Evolutionary conservation across 1,140 invertebrate species (phyloP).

Genomic region (Heliothis virescens): DNA sequence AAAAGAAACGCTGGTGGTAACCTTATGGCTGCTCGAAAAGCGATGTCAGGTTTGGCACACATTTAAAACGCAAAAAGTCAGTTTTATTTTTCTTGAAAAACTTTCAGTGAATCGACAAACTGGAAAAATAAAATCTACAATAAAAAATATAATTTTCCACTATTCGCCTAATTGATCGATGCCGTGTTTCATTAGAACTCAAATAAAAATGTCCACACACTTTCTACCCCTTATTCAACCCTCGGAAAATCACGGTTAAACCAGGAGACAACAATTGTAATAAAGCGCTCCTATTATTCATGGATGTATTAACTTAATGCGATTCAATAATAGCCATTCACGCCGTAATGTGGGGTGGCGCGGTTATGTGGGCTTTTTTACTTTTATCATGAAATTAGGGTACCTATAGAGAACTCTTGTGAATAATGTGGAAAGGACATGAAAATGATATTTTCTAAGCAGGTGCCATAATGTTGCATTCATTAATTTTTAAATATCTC

Average conservation of each 20-base stretch:
- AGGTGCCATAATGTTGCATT: no score
- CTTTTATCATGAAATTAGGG: slow-evolving; percentile 21
- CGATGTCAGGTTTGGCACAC: no score
- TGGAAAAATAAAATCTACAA: background rate
- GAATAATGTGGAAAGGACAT: background rate
- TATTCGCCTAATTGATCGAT: slow-evolving; percentile 5
- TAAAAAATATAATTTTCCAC: background rate
- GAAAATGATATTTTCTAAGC: no score
- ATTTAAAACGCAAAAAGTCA: no score
- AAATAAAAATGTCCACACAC: slow-evolving; percentile 39
- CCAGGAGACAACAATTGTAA: slow-evolving; percentile 53
- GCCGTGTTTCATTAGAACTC: slow-evolving; percentile 12
- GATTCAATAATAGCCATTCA: slow-evolving; percentile 56
- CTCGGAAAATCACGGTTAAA: slow-evolving; percentile 47
- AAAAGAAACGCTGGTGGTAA: no score
- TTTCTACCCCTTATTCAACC: slow-evolving; percentile 44
- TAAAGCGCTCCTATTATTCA: slow-evolving; percentile 59
- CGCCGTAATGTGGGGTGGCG: slow-evolving; percentile 42
- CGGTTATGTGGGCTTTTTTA: slow-evolving; percentile 24
- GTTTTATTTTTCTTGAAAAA: no score
- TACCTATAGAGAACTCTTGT: slow-evolving; percentile 10
- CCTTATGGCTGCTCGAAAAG: no score
- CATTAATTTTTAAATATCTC: background rate
- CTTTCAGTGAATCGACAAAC: no score
- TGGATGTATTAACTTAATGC: slow-evolving; percentile 58